phyloP scores from a whole-genome alignment of 2,113 vertebrate species.

The Scophthalmus maximus region DNA sequence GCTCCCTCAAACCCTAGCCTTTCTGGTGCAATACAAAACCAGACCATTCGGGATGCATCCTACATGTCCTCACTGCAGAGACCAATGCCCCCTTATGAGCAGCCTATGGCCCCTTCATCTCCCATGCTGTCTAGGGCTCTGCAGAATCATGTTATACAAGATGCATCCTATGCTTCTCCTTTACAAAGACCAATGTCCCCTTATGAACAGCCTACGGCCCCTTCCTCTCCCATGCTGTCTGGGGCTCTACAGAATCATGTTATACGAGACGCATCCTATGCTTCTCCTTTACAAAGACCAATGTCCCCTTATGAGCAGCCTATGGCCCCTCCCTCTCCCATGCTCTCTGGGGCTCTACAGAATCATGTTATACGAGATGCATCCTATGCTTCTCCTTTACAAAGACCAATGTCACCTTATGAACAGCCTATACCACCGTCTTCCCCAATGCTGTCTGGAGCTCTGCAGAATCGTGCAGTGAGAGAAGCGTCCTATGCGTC shows the following conservation, averaged over 20 bases:
- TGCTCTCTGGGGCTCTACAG: constrained; percentile 71
- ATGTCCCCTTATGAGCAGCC: constrained; percentile 66
- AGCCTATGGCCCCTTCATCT: constrained; percentile 52
- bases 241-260: constrained; percentile 72
- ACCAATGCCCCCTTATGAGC: constrained; percentile 61
- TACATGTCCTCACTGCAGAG: constrained; percentile 57
- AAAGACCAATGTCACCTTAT: constrained; percentile 61
- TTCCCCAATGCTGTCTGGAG: constrained; percentile 70
- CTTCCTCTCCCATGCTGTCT: constrained; percentile 69
- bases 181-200: constrained; percentile 62
- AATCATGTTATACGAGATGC: constrained; percentile 67
- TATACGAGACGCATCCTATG: constrained; percentile 69
- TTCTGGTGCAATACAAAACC: constrained; percentile 65
- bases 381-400: constrained; percentile 66
- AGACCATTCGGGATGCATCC: constrained; percentile 57
- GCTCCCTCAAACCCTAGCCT: constrained; percentile 52
- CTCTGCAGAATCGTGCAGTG: constrained; percentile 69
- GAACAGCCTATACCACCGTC: constrained; percentile 60
- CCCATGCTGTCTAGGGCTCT: constrained; percentile 67
- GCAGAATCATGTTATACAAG: constrained; percentile 66
- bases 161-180: constrained; percentile 67
- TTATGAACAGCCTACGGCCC: constrained; percentile 61
- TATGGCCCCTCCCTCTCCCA: constrained; percentile 66
- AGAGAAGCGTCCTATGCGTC: constrained; percentile 69
- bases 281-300: constrained; percentile 63